These are phyloP conservation scores for Artemisiospiza belli DNA, from an alignment of 2,113 vertebrate species.

Conservation along the genomic window DNA sequence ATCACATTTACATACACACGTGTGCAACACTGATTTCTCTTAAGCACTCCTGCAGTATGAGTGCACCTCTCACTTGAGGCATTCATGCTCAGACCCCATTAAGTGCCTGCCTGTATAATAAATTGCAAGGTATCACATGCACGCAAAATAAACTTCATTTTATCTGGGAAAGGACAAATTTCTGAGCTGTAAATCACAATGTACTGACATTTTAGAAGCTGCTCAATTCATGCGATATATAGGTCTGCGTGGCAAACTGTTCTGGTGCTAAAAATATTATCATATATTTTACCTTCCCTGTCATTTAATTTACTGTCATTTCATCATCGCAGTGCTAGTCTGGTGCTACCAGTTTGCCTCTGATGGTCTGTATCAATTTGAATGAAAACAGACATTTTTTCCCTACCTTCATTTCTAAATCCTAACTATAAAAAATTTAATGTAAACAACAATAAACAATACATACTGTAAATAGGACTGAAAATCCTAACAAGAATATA, in stretches of 20 bases:
- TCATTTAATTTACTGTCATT: background rate
- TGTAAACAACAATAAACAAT: background rate
- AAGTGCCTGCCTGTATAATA: background rate
- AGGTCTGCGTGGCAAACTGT: background rate
- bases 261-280: background rate
- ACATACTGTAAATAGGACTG: background rate
- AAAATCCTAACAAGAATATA: background rate
- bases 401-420: background rate
- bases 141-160: background rate
- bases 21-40: background rate
- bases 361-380: background rate
- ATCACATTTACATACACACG: background rate
- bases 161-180: background rate
- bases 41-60: background rate
- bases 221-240: background rate
- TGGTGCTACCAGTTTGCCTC: background rate
- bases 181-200: background rate
- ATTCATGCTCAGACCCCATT: background rate
- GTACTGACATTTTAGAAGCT: background rate
- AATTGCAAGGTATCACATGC: background rate
- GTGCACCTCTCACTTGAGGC: background rate
- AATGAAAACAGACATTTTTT: background rate
- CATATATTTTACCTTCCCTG: background rate
- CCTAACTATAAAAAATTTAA: background rate
- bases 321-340: background rate